Conservation (phyloP, 1,140 invertebrate genomes). For the Drosophila pandora region DNA sequence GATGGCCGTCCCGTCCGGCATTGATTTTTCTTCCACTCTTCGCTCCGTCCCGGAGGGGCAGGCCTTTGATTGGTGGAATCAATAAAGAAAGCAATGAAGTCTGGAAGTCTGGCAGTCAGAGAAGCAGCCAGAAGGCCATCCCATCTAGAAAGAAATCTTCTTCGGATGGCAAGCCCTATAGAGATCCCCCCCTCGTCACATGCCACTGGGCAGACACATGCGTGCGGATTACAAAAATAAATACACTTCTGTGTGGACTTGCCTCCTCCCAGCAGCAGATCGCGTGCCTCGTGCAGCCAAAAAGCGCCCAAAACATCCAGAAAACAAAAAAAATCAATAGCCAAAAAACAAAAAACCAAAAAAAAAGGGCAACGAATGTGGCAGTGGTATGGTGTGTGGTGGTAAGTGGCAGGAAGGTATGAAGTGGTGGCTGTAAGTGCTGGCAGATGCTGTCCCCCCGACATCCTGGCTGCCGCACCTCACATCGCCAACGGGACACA, state of each 20-base stretch:
- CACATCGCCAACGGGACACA: slow-evolving; percentile 30
- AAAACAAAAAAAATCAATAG: slow-evolving; percentile 49
- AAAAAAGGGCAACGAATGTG: slow-evolving; percentile 21
- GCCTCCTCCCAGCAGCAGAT: slow-evolving; percentile 7
- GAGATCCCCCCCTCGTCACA: slow-evolving; percentile 37
- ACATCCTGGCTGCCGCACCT: slow-evolving; percentile 9
- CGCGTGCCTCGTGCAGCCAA: slow-evolving; percentile 41
- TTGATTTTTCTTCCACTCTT: slow-evolving; percentile 60
- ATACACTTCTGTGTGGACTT: slow-evolving; percentile 10
- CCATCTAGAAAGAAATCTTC: background rate
- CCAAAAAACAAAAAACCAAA: slow-evolving; percentile 22
- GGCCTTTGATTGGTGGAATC: slow-evolving; percentile 39
- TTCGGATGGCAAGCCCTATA: too few species aligned
- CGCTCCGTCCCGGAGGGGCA: slow-evolving; percentile 26
- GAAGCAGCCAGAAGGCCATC: too few species aligned
- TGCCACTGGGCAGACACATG: slow-evolving; percentile 53
- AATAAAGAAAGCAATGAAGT: slow-evolving; percentile 18
- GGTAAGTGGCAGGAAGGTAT: slow-evolving; percentile 1
- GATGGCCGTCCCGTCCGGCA: slow-evolving; percentile 58
- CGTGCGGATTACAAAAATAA: slow-evolving; percentile 21
- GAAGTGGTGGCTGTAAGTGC: background rate
- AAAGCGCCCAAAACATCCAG: slow-evolving; percentile 17
- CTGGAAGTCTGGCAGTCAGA: background rate
- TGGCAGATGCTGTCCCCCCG: slow-evolving; percentile 41
- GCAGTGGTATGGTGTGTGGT: slow-evolving; percentile 6